Evolutionary conservation across 2,113 vertebrate genomes (phyloP).

Genomic region (Marcusenius ussheri): DNA sequence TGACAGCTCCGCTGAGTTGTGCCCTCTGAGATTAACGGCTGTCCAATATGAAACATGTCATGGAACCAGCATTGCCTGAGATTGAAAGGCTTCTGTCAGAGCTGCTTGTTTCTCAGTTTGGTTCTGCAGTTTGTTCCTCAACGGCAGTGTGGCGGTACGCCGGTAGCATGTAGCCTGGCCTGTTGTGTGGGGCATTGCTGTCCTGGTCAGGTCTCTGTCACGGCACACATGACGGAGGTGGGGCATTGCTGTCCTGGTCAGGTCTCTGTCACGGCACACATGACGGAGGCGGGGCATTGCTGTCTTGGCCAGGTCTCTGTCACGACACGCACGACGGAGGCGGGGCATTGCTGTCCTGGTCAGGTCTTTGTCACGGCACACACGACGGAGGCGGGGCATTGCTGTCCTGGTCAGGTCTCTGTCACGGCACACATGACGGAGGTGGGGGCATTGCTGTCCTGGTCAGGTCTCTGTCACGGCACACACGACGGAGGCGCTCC

Average conservation of each 20-base stretch:
- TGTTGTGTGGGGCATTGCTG: background rate
- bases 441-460: background rate
- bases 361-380: background rate
- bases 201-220: background rate
- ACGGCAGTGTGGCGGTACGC: background rate
- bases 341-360: background rate
- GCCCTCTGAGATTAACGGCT: background rate
- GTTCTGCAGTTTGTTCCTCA: background rate
- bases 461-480: background rate
- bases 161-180: background rate
- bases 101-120: background rate
- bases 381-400: background rate
- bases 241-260: background rate
- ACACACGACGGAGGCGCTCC: background rate
- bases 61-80: background rate
- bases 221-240: background rate
- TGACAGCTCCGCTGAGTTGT: background rate
- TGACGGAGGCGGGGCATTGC: background rate
- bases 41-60: background rate
- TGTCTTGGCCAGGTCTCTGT: background rate
- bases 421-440: too few relatives aligned
- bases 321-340: background rate
- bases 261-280: background rate
- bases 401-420: background rate
- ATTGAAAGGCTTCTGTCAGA: background rate